A percentile compares a stretch with the other conserved stretches of the same genome.
Evolutionary conservation across 2,113 vertebrate genomes (phyloP).

Genomic region (Dromaius novaehollandiae): DNA sequence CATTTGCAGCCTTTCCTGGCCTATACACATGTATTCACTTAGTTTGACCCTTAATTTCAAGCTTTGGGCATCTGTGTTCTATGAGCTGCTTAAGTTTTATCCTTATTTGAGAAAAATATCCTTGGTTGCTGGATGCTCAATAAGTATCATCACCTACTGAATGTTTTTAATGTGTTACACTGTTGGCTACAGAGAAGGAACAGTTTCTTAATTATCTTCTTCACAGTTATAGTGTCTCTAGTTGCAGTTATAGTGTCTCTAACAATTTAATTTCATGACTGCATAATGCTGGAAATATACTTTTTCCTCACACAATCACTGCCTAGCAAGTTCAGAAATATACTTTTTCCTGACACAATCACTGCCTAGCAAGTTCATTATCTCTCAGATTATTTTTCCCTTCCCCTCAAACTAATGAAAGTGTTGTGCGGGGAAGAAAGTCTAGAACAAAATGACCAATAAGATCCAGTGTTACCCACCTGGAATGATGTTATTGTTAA

Average conservation of each 20-base stretch:
- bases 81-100: not conserved
- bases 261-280: not conserved
- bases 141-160: not conserved
- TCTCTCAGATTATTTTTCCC: not conserved
- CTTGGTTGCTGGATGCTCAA: not conserved
- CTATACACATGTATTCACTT: not conserved
- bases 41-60: not conserved
- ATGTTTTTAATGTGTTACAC: not conserved
- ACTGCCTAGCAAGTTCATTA: not conserved
- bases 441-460: not conserved
- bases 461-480: constrained; percentile 69
- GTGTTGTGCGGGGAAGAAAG: not conserved
- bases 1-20: not conserved
- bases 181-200: not conserved
- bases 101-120: not conserved
- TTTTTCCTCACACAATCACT: not conserved
- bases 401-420: not conserved
- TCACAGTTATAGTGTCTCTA: not conserved
- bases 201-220: not conserved
- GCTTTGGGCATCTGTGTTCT: not conserved
- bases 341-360: not conserved
- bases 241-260: not conserved
- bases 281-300: not conserved
- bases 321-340: not conserved
- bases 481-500: constrained; percentile 93